These are phyloP conservation scores for Sitobion miscanthi DNA, from an alignment of 1,140 invertebrate species.

Conservation along the genomic window DNA sequence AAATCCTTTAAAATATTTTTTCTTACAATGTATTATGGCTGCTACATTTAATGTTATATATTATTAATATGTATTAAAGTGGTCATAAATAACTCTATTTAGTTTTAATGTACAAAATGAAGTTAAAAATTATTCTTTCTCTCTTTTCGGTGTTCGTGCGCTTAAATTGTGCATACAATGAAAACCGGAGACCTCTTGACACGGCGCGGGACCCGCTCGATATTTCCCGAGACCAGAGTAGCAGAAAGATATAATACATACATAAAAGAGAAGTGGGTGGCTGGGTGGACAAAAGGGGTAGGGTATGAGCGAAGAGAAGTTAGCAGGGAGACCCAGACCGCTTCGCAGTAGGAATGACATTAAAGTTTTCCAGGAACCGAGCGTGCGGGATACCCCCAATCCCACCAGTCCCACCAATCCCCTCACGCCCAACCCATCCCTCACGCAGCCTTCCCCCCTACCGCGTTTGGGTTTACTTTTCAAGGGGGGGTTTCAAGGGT, in stretches of 20 bases:
- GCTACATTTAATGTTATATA: neutral
- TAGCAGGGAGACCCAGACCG: constrained; percentile 49
- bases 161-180: constrained; percentile 20
- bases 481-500: constrained; percentile 52
- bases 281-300: constrained; percentile 20
- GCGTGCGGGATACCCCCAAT: constrained; percentile 25
- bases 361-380: constrained; percentile 54
- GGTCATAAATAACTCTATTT: neutral
- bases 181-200: constrained; percentile 42
- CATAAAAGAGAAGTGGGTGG: constrained; percentile 50
- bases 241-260: constrained; percentile 30
- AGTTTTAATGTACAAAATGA: neutral
- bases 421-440: neutral
- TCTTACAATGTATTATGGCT: neutral
- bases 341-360: constrained; percentile 55
- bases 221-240: constrained; percentile 46
- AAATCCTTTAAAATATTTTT: neutral
- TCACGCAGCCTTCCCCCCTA: neutral
- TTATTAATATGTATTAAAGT: neutral
- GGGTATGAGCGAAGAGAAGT: constrained; percentile 18
- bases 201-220: constrained; percentile 45
- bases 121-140: constrained; percentile 30
- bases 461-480: constrained; percentile 33
- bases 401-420: neutral
- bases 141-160: neutral